These are phyloP conservation scores for Gymnodraco acuticeps DNA, from an alignment of 2,797 vertebrate genomes.

Conservation along the genomic window DNA sequence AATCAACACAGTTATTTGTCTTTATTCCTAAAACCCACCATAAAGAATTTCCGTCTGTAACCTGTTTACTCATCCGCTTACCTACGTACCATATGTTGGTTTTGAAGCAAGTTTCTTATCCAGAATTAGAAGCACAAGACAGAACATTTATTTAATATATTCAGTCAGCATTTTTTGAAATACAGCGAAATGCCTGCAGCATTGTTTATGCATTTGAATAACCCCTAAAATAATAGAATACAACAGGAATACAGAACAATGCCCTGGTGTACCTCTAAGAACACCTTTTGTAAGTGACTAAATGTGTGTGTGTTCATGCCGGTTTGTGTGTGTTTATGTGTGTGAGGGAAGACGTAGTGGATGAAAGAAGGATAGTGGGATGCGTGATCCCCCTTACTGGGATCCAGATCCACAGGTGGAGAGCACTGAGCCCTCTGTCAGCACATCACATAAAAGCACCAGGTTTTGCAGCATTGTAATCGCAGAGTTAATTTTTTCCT, in stretches of 20 bases:
- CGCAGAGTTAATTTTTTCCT: slow-evolving; percentile 62
- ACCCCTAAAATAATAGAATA: slow-evolving; percentile 51
- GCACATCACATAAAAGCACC: slow-evolving; percentile 71
- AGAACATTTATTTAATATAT: slow-evolving; percentile 62
- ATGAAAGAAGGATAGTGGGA: slow-evolving; percentile 35
- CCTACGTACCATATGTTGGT: slow-evolving; percentile 44
- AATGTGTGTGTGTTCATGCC: slow-evolving; percentile 1
- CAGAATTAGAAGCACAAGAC: slow-evolving; percentile 45
- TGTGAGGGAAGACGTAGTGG: slow-evolving; percentile 20
- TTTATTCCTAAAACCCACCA: slow-evolving; percentile 28
- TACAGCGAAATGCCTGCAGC: slow-evolving; percentile 58
- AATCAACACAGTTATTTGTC: slow-evolving; percentile 23
- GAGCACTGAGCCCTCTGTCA: slow-evolving; percentile 65
- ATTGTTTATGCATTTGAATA: slow-evolving; percentile 67
- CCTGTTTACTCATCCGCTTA: slow-evolving; percentile 48
- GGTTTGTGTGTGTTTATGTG: not conserved
- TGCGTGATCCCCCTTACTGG: slow-evolving; percentile 68
- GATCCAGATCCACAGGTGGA: slow-evolving; percentile 63
- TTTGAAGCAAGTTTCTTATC: slow-evolving; percentile 46
- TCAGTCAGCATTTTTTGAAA: slow-evolving; percentile 53
- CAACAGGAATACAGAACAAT: slow-evolving; percentile 50
- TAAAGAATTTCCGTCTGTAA: slow-evolving; percentile 37
- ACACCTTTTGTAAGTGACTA: slow-evolving; percentile 58
- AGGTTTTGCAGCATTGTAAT: slow-evolving; percentile 68
- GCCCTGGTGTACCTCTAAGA: slow-evolving; percentile 52